phyloP scores from a whole-genome alignment of 2,888 invertebrate genomes.

The Scelioninae gen. 1 region DNA sequence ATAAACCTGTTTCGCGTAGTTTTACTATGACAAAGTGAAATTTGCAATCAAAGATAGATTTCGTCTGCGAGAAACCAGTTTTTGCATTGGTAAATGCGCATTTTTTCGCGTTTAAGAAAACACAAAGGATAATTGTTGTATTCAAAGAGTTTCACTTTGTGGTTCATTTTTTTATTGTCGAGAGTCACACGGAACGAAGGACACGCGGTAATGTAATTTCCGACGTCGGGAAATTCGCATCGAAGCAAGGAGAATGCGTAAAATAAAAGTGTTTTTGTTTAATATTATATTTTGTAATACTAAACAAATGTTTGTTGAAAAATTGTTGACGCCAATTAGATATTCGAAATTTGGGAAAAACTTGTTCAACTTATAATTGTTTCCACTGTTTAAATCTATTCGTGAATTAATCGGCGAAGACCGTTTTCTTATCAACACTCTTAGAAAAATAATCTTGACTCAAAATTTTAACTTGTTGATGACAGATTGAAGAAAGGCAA shows the following conservation, averaged over 20 bases:
- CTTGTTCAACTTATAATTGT: no score
- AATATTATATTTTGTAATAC: conserved; percentile 2
- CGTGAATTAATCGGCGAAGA: no score
- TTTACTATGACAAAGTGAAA: no score
- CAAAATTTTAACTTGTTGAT: no score
- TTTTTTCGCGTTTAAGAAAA: conserved; percentile 41
- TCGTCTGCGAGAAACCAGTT: background rate
- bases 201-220: conserved; percentile 56
- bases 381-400: no score
- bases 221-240: conserved; percentile 44
- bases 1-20: no score
- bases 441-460: no score
- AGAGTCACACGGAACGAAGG: conserved; percentile 57
- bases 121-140: conserved; percentile 48
- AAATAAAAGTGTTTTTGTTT: background rate
- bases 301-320: background rate
- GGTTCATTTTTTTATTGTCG: conserved; percentile 41
- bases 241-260: background rate
- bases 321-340: background rate
- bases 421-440: background rate
- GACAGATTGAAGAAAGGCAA: no score
- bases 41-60: background rate
- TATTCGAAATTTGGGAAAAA: no score
- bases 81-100: conserved; percentile 22
- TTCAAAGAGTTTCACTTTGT: conserved; percentile 50